Evolutionary conservation across 2,888 invertebrate genomes (phyloP).

Genomic region (Metopia argyrocephala): DNA sequence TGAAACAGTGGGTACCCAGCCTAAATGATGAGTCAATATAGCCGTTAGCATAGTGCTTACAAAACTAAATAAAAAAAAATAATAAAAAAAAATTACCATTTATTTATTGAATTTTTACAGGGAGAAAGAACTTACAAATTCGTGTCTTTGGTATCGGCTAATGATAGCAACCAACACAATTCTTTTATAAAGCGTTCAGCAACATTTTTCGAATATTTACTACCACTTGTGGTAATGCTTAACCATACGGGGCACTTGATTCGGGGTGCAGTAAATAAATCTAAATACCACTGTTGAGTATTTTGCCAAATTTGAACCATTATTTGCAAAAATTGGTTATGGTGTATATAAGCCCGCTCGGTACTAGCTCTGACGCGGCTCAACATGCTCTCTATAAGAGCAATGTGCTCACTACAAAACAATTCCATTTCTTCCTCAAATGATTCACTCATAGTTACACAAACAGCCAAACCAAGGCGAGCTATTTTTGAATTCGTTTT

Average conservation of each 20-base stretch:
- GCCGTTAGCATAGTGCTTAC: conserved; percentile 93
- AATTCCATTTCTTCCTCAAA: conserved; percentile 84
- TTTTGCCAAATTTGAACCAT: conserved; percentile 80
- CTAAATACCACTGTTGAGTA: conserved; percentile 81
- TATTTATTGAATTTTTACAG: background rate
- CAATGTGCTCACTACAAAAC: conserved; percentile 89
- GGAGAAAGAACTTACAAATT: conserved; percentile 89
- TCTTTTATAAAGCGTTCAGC: conserved; percentile 80
- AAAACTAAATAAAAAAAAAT: conserved; percentile 83
- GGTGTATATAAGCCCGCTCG: conserved; percentile 82
- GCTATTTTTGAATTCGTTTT: conserved; percentile 73
- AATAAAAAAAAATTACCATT: background rate
- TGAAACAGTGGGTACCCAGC: conserved; percentile 91
- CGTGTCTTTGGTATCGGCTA: conserved; percentile 90
- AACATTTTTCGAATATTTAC: conserved; percentile 76
- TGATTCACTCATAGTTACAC: conserved; percentile 81
- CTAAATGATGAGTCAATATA: conserved; percentile 92
- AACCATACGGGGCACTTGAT: conserved; percentile 84
- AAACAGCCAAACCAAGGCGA: conserved; percentile 84
- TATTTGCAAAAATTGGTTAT: conserved; percentile 77
- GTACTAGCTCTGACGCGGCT: conserved; percentile 85
- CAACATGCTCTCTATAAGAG: conserved; percentile 85
- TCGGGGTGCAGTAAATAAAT: conserved; percentile 84
- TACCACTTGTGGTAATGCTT: conserved; percentile 79
- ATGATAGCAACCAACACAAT: conserved; percentile 84